Base-by-base conservation (phyloP, 2,797 vertebrate species). In the Parambassis ranga region DNA sequence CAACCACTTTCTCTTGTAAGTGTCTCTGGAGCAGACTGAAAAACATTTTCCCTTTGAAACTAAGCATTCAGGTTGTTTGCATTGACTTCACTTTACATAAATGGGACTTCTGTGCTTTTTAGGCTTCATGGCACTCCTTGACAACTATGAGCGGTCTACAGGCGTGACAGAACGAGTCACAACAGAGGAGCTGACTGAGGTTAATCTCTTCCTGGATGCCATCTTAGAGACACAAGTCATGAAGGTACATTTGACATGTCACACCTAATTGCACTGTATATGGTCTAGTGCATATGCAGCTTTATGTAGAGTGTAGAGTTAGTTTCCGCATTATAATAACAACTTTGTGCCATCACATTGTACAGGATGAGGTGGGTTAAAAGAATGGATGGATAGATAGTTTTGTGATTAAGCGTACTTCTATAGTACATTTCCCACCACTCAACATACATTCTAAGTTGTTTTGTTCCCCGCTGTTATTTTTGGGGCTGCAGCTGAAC, bases 121-220 rank as follows among this genome's bases (percentile, higher is more conserved):
- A 96, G 94, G 81, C 4, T 93, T 95, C 58, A 91, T 91, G 55
- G 91, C 86, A 26, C 90, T 96, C 35, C 59, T 96, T 87, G 93
- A 96, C 81, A 97, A 95, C 85, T 97, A 95, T 49, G 93, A 95
- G 87, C 84, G 79, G 39, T 91, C 94, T 36, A 94, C 90, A 0
- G 93, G 94, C 2, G 50, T 92, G 62, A 58, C 91, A 1, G 94
- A 96, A 65, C 87, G 57, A 10, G 92, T 95, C 70, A 93, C 95
- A 6, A 2, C 86, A 41, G 92, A 94, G 69, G 94, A 97, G 82
- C 77, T 50, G 62, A 70, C 9, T 0, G 95, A 96, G 84, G 94
- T 89, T 39, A 91, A 84, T 51, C 37, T 62, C 42, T 96, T 95
- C 82, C 86, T 96, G 53, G 94, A 95, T 74, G 93, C 93, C 0